A percentile compares a stretch with the other conserved stretches of the same genome.
These are phyloP conservation scores for Pimephales promelas DNA, from an alignment of 2,113 vertebrate species.

Conservation along the genomic window DNA sequence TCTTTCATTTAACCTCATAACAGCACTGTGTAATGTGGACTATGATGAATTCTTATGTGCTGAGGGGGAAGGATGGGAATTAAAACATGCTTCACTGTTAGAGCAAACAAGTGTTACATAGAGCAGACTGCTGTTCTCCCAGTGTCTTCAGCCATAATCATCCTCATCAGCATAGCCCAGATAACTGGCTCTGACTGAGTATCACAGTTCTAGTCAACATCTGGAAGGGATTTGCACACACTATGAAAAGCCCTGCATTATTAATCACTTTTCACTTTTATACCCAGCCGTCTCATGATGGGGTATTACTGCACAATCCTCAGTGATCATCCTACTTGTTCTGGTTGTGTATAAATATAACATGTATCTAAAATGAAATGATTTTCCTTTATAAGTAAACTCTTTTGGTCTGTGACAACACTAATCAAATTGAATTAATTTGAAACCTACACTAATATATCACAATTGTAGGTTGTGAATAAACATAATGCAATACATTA, in stretches of 20 bases:
- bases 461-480: background rate
- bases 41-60: background rate
- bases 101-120: background rate
- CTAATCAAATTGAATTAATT: background rate
- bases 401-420: background rate
- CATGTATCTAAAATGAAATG: background rate
- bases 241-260: slow-evolving; percentile 23
- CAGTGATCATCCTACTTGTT: background rate
- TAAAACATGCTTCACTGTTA: background rate
- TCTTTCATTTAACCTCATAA: background rate
- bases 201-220: background rate
- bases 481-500: background rate
- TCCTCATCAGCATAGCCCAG: background rate
- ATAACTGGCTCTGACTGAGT: background rate
- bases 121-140: background rate
- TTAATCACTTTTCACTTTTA: slow-evolving; percentile 30
- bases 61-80: background rate
- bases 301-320: background rate
- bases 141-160: slow-evolving; percentile 8
- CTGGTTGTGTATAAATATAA: background rate
- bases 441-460: background rate
- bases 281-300: background rate
- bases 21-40: background rate
- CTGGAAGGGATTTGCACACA: slow-evolving; percentile 20
- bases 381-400: background rate